These are phyloP conservation scores for Lynx canadensis DNA, from an alignment of 2,113 vertebrate species.

Conservation along the genomic window DNA sequence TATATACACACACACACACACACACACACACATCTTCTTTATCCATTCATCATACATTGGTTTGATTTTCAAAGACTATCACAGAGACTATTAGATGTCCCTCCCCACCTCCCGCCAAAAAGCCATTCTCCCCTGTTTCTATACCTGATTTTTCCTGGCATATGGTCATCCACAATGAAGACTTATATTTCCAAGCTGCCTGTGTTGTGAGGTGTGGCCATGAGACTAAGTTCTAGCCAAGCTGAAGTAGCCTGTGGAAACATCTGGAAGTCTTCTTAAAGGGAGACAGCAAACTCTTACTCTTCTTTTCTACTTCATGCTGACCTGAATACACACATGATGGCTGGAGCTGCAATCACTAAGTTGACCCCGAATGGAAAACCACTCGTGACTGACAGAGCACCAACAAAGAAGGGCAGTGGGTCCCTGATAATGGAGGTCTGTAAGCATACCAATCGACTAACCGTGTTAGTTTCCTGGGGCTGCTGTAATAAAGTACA, in stretches of 20 bases:
- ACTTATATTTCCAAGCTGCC: neutral
- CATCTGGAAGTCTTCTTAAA: neutral
- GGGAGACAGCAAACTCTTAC: neutral
- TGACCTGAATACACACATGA: neutral
- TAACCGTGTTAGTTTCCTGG: neutral
- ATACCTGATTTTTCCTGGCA: neutral
- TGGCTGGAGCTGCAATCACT: neutral
- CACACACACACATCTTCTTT: too few relatives aligned
- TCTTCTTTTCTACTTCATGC: neutral
- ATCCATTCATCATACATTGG: neutral
- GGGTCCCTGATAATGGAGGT: neutral
- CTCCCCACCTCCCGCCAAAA: neutral
- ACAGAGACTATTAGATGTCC: neutral
- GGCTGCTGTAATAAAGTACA: neutral
- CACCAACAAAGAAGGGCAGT: neutral
- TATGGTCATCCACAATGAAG: neutral
- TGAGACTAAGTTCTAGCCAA: neutral
- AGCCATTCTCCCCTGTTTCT: neutral
- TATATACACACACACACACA: too few relatives aligned
- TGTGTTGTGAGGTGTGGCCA: neutral
- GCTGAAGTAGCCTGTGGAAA: neutral
- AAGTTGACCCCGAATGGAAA: neutral
- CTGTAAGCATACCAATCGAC: neutral
- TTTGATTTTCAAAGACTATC: neutral
- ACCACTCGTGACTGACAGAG: neutral